phyloP scores from a whole-genome alignment of 1,140 invertebrate genomes.

The Bombus waltoni region DNA sequence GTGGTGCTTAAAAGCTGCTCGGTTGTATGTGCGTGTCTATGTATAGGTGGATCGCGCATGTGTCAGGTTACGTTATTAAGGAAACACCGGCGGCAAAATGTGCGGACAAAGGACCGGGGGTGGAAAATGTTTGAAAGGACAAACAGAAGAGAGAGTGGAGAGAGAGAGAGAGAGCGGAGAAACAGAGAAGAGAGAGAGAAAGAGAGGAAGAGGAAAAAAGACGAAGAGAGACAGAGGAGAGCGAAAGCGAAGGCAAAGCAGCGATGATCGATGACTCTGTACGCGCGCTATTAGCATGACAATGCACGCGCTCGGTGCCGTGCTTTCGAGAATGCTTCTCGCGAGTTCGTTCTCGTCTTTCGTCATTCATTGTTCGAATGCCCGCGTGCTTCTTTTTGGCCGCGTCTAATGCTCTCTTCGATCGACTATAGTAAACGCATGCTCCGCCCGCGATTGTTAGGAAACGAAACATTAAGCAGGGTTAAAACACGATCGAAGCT shows the following conservation, averaged over 20 bases:
- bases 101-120: constrained; percentile 3
- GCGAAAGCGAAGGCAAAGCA: constrained; percentile 13
- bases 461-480: background rate
- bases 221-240: background rate
- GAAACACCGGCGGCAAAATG: constrained; percentile 36
- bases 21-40: background rate
- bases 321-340: constrained; percentile 27
- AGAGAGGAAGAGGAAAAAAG: background rate
- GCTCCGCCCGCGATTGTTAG: too few relatives aligned
- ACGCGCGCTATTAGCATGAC: constrained; percentile 64
- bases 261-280: constrained; percentile 64
- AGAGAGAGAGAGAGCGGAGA: too few relatives aligned
- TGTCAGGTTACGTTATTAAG: constrained; percentile 50
- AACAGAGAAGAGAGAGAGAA: background rate
- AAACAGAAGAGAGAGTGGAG: background rate
- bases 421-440: background rate
- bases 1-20: constrained; percentile 49
- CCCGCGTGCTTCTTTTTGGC: background rate
- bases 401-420: constrained; percentile 46
- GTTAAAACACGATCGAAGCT: background rate
- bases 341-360: constrained; percentile 32
- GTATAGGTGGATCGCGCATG: background rate
- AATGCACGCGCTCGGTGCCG: constrained; percentile 33
- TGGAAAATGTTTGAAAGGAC: constrained; percentile 40
- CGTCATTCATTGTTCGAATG: constrained; percentile 59